Conservation (phyloP, 1,140 invertebrate genomes). For the Heterodera carotae region DNA sequence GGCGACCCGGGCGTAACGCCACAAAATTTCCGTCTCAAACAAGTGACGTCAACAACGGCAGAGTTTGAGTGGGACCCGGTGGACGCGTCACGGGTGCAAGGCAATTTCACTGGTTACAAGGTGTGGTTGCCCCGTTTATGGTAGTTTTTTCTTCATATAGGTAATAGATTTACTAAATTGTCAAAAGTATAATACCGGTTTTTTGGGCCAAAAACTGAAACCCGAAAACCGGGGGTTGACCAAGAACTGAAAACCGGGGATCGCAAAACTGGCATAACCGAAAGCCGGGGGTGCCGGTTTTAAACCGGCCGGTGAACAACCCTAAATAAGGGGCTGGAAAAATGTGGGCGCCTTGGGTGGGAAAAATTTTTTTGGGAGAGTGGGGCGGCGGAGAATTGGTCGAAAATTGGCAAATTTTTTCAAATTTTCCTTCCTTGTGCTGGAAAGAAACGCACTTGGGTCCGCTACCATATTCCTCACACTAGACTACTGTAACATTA, state of each 20-base stretch:
- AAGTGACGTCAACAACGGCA: conserved; percentile 56
- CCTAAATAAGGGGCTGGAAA: too few relatives aligned
- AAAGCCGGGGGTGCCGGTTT: too few relatives aligned
- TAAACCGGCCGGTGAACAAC: too few relatives aligned
- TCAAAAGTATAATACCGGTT: not conserved
- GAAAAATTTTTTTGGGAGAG: too few relatives aligned
- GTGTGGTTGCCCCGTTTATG: too few relatives aligned
- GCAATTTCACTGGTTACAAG: conserved; percentile 93
- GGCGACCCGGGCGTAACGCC: conserved; percentile 57
- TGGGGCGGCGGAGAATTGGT: not conserved
- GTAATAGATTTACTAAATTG: conserved; percentile 27
- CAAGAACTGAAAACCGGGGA: too few relatives aligned
- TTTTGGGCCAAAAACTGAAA: not conserved
- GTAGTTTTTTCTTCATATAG: not conserved
- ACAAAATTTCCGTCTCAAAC: conserved; percentile 50
- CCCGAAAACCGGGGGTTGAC: too few relatives aligned
- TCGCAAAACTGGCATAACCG: too few relatives aligned
- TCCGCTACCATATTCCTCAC: too few relatives aligned
- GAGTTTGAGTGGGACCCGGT: conserved; percentile 62
- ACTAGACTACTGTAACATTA: too few relatives aligned
- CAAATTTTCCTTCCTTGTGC: not conserved
- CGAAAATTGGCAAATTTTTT: not conserved
- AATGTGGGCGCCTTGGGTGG: too few relatives aligned
- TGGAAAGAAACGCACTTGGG: not conserved
- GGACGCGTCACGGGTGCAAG: conserved; percentile 66